Evolutionary conservation across 2,888 invertebrate species (phyloP), one percentile per base, ranked within the genome.

Genomic region (Gonocerus acuteangulatus): DNA sequence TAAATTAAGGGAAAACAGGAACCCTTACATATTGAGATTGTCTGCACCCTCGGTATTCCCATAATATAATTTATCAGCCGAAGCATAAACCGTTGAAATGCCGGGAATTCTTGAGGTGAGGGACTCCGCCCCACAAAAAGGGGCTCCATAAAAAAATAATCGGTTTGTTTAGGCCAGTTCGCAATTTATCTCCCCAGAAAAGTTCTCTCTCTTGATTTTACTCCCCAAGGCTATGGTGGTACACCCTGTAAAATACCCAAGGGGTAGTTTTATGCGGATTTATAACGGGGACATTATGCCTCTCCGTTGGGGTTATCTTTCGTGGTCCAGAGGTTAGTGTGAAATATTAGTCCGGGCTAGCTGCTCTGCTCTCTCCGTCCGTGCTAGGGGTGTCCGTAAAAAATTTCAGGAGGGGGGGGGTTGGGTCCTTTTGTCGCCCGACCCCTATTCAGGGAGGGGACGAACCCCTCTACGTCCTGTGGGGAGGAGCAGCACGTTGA

Each of bases 401-500:
- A 44, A 47, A 58, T 45, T 61, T 52, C 21, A 36, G 63, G 51
- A 63, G 63, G 60, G 54, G 64, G 58, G 18, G 63, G 51, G 3
- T 39, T 60, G 11, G 62, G 61, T 62, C 60, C 48, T 42, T 39
- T 27, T 47, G 52, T 54, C 60, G 64, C 21, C 59, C 44, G 72
- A 72, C 74, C 75, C 76, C 76, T 75, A 75, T 39, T 49, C 39
- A 22, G 23, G 15, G n/a, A n/a, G n/a, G n/a, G n/a, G n/a, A n/a
- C n/a, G 7, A 9, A 51, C 9, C 36, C 51, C n/a, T 18, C 51
- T 22, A 4, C 3, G 4, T 77, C 74, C 72, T 73, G 74, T 74
- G 68, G 68, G 64, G 70, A 66, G 70, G 70, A 73, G 72, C 73
- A 57, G 51, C 52, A 56, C 48, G 64, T 71, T 69, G 19, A 51